Conservation (phyloP, 2,797 vertebrate genomes). For the Parambassis ranga region DNA sequence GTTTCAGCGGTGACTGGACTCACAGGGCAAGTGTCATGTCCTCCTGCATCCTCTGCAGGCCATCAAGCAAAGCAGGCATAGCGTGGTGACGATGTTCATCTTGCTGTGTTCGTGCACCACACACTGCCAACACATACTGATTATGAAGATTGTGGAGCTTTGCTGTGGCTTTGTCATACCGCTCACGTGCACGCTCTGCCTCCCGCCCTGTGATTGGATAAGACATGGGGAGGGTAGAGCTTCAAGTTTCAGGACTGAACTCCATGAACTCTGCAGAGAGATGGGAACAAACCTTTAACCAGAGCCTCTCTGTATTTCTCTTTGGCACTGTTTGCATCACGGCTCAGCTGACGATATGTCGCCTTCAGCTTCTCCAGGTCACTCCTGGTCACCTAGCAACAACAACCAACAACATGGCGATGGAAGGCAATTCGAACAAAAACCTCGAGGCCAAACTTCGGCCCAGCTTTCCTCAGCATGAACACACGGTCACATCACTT, state of each 20-base stretch:
- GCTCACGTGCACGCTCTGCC: slow-evolving; percentile 92
- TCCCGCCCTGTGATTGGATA: slow-evolving; percentile 84
- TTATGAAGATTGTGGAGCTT: slow-evolving; percentile 96
- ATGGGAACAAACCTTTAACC: slow-evolving; percentile 83
- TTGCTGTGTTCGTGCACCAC: slow-evolving; percentile 90
- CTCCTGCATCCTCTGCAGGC: slow-evolving; percentile 96
- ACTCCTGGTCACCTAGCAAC: slow-evolving; percentile 89
- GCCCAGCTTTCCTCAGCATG: too few species aligned
- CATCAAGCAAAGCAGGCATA: slow-evolving; percentile 90
- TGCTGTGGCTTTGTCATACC: slow-evolving; percentile 94
- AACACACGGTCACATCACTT: too few species aligned
- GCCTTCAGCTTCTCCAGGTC: slow-evolving; percentile 95
- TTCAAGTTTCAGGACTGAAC: too few species aligned
- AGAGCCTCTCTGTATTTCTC: slow-evolving; percentile 94
- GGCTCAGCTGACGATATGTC: slow-evolving; percentile 91
- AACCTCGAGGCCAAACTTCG: too few species aligned
- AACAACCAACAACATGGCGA: background rate
- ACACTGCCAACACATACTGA: slow-evolving; percentile 92
- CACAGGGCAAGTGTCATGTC: slow-evolving; percentile 97
- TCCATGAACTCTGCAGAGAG: too few species aligned
- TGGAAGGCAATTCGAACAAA: too few species aligned
- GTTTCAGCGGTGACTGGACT: slow-evolving; percentile 58
- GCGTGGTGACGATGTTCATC: slow-evolving; percentile 88
- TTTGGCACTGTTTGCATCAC: slow-evolving; percentile 91
- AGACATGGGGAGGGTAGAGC: background rate